Evolutionary conservation across 2,113 vertebrate species (phyloP).

Genomic region (Thamnaconus septentrionalis): DNA sequence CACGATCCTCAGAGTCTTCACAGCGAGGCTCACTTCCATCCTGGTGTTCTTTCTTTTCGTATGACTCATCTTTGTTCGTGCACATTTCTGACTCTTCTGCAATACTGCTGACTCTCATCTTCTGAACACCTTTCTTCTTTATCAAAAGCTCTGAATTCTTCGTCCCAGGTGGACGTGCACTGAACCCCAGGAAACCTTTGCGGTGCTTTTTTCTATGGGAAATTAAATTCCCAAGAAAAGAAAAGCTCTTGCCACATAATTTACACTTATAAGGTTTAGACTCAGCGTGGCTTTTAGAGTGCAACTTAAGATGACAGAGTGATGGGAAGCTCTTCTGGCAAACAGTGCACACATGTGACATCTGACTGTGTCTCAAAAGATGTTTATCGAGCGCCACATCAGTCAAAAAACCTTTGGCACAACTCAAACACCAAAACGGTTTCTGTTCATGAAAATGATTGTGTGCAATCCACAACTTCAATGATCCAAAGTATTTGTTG

Average conservation of each 20-base stretch:
- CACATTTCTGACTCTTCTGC: conserved; percentile 4
- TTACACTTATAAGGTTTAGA: conserved; percentile 36
- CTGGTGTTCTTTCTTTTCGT: not conserved
- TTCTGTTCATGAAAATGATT: conserved; percentile 47
- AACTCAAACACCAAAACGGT: conserved; percentile 62
- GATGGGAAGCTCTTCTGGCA: conserved; percentile 33
- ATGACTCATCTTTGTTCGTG: not conserved
- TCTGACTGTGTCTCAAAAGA: conserved; percentile 51
- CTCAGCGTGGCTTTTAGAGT: conserved; percentile 31
- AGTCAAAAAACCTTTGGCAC: conserved; percentile 54
- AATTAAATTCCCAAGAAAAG: conserved; percentile 12
- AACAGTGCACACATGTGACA: conserved; percentile 31
- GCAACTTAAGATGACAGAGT: conserved; percentile 12
- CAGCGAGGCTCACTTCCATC: no score
- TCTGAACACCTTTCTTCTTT: not conserved
- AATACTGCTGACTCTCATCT: not conserved
- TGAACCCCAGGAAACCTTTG: not conserved
- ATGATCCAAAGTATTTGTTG: conserved; percentile 49
- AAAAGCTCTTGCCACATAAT: conserved; percentile 45
- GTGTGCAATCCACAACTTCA: conserved; percentile 40
- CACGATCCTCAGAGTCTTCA: not conserved
- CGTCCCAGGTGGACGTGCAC: not conserved
- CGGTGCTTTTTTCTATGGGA: conserved; percentile 39
- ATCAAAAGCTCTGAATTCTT: no score
- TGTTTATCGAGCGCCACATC: conserved; percentile 43